Evolutionary conservation across 1,140 invertebrate species (phyloP).

Genomic region (Halesus radiatus): DNA sequence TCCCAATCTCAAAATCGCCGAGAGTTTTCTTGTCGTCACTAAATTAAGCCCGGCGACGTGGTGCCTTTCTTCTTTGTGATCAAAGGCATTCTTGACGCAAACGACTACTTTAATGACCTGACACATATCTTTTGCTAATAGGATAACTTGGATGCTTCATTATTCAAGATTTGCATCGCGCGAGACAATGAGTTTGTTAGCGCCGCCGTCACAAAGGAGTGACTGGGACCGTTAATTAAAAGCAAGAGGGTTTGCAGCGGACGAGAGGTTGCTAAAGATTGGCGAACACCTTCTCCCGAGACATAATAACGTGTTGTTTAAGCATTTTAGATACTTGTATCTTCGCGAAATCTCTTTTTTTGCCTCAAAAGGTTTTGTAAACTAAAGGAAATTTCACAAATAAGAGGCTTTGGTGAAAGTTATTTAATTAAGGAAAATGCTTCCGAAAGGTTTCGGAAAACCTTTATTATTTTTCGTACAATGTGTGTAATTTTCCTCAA

Average conservation of each 20-base stretch:
- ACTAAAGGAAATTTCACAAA: no score
- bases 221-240: conserved; percentile 51
- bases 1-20: neutral
- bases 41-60: neutral
- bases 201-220: conserved; percentile 29
- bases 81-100: neutral
- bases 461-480: no score
- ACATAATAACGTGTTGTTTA: neutral
- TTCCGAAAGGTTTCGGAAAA: no score
- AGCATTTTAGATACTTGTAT: no score
- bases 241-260: conserved; percentile 25
- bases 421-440: no score
- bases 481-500: no score
- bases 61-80: conserved; percentile 23
- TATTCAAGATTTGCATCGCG: conserved; percentile 47
- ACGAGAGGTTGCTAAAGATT: conserved; percentile 6
- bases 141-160: conserved; percentile 52
- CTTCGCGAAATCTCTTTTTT: no score
- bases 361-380: no score
- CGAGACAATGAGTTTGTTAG: conserved; percentile 43
- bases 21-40: neutral
- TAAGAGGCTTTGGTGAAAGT: no score
- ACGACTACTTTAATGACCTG: conserved; percentile 35
- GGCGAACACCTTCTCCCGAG: neutral
- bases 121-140: conserved; percentile 41